Percentiles rank a stretch among this genome's conserved stretches.
These are phyloP conservation scores for Hydrozoanthus gracilis DNA, from an alignment of 92 coral and sea anemone genomes.

Conservation along the genomic window DNA sequence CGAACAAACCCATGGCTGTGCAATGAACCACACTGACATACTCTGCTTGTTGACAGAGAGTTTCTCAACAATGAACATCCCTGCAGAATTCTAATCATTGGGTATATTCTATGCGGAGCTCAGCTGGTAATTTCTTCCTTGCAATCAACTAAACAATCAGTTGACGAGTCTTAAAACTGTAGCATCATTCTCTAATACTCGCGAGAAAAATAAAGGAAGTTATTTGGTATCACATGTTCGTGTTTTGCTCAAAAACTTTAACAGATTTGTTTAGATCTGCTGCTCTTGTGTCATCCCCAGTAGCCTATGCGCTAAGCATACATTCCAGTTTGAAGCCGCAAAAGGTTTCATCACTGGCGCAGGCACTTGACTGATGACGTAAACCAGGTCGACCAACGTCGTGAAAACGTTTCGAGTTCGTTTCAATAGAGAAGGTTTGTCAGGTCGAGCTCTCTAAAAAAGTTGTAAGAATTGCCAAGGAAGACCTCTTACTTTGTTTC, in stretches of 20 bases:
- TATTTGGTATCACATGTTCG: conserved; percentile 25
- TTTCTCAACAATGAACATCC: conserved; percentile 22
- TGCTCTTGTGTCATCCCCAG: not conserved
- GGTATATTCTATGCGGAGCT: not conserved
- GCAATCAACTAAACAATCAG: not conserved
- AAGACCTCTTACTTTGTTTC: not conserved
- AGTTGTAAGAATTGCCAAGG: not conserved
- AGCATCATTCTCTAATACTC: not conserved
- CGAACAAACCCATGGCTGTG: no score
- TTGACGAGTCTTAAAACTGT: not conserved
- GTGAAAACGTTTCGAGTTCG: conserved; percentile 56
- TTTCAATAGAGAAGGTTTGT: not conserved
- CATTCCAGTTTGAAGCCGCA: conserved; percentile 6
- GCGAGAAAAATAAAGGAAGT: no score
- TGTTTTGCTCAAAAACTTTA: conserved; percentile 5
- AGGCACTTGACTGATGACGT: conserved; percentile 70
- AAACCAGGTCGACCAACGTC: conserved; percentile 67
- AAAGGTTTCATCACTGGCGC: not conserved
- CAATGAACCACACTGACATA: not conserved
- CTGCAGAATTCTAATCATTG: conserved; percentile 51
- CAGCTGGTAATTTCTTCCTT: not conserved
- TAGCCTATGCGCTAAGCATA: not conserved
- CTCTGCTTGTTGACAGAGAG: not conserved
- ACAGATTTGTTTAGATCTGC: conserved; percentile 4
- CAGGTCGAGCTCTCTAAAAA: not conserved